A percentile compares a stretch with the other conserved stretches of the same genome.
These are phyloP conservation scores for Adelosebastes latens DNA, from an alignment of 2,797 vertebrate species.

Conservation along the genomic window DNA sequence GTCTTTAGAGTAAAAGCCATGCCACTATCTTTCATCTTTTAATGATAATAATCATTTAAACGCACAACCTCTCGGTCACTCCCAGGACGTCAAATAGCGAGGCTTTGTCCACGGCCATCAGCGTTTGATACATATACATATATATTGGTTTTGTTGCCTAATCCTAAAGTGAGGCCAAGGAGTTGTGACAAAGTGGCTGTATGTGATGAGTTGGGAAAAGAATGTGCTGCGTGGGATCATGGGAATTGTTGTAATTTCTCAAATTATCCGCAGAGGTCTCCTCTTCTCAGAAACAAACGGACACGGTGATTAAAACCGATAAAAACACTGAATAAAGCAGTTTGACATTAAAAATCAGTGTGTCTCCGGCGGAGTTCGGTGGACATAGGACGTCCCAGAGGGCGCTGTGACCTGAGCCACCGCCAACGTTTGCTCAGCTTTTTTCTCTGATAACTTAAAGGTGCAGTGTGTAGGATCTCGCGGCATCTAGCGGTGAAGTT, in stretches of 20 bases:
- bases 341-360: not conserved
- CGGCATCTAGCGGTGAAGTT: too few relatives aligned
- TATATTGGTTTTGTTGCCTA: too few relatives aligned
- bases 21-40: not conserved
- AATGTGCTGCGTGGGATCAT: too few relatives aligned
- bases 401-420: not conserved
- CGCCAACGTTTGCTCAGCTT: not conserved
- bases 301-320: not conserved
- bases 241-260: too few relatives aligned
- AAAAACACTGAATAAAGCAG: not conserved
- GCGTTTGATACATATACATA: too few relatives aligned
- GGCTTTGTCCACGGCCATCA: too few relatives aligned
- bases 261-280: not conserved
- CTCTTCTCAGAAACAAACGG: not conserved
- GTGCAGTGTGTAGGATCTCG: too few relatives aligned
- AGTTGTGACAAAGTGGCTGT: too few relatives aligned
- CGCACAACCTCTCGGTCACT: not conserved
- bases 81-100: rapidly evolving
- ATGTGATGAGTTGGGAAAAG: too few relatives aligned
- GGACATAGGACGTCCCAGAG: not conserved
- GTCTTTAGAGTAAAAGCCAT: not conserved
- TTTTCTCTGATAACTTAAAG: not conserved
- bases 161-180: too few relatives aligned
- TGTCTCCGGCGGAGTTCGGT: not conserved
- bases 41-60: not conserved